Evolutionary conservation across 2,113 vertebrate genomes (phyloP).

Genomic region (Nyctereutes procyonoides): DNA sequence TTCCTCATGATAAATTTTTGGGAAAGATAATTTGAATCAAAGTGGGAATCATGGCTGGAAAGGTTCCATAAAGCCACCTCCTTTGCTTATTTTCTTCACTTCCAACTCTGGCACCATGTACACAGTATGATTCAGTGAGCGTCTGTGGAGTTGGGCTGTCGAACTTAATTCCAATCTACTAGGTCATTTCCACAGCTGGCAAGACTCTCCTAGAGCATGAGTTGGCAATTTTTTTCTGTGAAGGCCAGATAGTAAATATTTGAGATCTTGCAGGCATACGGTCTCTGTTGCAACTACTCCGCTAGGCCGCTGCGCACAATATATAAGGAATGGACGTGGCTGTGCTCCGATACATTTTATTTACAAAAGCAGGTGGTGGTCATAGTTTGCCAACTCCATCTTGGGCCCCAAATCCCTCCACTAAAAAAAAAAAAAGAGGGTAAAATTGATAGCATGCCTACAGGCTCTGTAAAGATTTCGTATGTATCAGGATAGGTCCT

Average conservation of each 20-base stretch:
- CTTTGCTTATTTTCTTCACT: background rate
- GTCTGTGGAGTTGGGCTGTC: background rate
- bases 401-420: background rate
- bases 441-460: background rate
- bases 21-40: background rate
- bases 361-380: background rate
- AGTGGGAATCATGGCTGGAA: background rate
- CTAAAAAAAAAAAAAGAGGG: slow-evolving; percentile 16
- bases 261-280: background rate
- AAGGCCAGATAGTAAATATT: background rate
- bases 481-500: background rate
- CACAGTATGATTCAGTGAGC: background rate
- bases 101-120: background rate
- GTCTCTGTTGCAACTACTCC: background rate
- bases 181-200: background rate
- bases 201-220: background rate
- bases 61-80: background rate
- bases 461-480: background rate
- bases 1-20: background rate
- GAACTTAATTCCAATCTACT: slow-evolving; percentile 29
- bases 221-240: background rate
- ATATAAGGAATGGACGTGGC: background rate
- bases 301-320: background rate
- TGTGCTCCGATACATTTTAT: background rate
- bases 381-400: background rate